Evolutionary conservation across 2,113 vertebrate genomes (phyloP).

Genomic region (Microcebus jonahi): DNA sequence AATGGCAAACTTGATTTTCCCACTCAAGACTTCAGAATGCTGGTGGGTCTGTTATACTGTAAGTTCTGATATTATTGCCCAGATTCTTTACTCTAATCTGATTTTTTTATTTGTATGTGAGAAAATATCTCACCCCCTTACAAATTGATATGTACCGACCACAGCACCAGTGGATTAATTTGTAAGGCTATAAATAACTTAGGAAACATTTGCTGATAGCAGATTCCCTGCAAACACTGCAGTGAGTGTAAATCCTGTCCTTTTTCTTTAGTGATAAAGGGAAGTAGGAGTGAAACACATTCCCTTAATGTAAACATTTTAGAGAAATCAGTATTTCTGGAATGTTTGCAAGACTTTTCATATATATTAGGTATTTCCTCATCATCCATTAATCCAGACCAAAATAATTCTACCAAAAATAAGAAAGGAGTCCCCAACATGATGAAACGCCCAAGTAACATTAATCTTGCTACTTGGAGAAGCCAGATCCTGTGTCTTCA

Average conservation of each 20-base stretch:
- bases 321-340: not conserved
- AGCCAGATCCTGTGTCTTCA: not conserved
- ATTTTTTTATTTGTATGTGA: not conserved
- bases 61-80: not conserved
- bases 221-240: not conserved
- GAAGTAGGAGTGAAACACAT: fast-evolving
- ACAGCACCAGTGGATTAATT: not conserved
- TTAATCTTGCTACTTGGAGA: not conserved
- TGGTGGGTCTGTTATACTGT: not conserved
- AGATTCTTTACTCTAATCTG: not conserved
- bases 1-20: not conserved
- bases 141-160: not conserved
- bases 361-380: not conserved
- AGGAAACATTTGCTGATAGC: not conserved
- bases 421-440: not conserved
- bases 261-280: not conserved
- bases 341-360: not conserved
- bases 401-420: not conserved
- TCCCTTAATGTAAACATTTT: not conserved
- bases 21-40: not conserved
- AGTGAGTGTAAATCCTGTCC: not conserved
- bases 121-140: not conserved
- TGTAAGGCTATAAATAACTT: not conserved
- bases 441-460: not conserved
- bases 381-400: not conserved